Base-by-base conservation (phyloP, 2,113 vertebrate species). In the Mus spicilegus region DNA sequence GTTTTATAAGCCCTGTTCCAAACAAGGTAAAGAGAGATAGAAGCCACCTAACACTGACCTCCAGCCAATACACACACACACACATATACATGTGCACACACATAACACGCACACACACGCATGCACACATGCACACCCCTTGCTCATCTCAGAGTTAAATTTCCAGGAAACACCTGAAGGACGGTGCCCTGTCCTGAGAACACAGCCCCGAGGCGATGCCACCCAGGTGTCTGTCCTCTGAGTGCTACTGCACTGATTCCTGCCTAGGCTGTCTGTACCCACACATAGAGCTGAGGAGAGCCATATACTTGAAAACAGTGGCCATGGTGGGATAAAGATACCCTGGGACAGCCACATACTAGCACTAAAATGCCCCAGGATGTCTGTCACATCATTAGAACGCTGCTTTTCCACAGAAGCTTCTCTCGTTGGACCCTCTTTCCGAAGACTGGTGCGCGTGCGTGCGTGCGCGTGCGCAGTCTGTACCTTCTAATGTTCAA, bases 391-490 rank as follows among this genome's bases (percentile, higher is more conserved):
- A 8, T 77, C 4, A 16, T 36, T 1, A n/a, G 42, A 51, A 5
- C 0, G 0, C 14, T 46, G 2, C 76, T 49, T 58, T 24, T 39
- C 67, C 16, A 3, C 0, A 8, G 30, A 33, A 46, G 5, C 61
- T 36, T 5, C 84, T 51, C 63, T 8, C 49, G n/a, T 12, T 20
- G 10, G 7, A 36, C 49, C 33, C 33, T 26, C 72, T 14, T 28
- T 28, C 16, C 49, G 3, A 28, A 42, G 49, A 7, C 8, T n/a
- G 49, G 77, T 56, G 77, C 0, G 39, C 24, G 36, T 19, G 1
- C 3, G 26, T 3, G 9, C 26, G 26, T 65, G 24, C 30, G 65
- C 13, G 28, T 67, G 30, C 33, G 67, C 30, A 69, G 69, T n/a
- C 69, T 14, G 13, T 54, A 9, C 36, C 36, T 0, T 0, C 36